A percentile compares a stretch with the other conserved stretches of the same genome.
Conservation (phyloP, 2,797 vertebrate genomes). For the Acipenser ruthenus region DNA sequence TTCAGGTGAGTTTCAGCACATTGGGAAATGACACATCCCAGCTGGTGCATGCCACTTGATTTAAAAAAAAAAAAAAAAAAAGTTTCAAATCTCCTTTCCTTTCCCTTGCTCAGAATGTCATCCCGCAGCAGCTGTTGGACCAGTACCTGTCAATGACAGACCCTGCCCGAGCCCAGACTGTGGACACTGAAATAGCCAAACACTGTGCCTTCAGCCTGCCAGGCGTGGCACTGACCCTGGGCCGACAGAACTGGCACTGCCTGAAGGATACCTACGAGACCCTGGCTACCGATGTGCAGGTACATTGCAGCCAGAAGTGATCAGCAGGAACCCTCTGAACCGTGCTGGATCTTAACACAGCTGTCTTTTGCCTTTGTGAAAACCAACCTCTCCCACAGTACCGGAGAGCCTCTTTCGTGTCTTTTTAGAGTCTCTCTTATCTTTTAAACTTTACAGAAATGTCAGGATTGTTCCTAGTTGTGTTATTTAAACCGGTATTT, state of each 20-base stretch:
- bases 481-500: too few relatives aligned
- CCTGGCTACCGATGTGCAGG: constrained; percentile 58
- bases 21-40: neutral
- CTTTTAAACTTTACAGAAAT: too few relatives aligned
- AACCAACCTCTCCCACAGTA: too few relatives aligned
- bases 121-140: constrained; percentile 55
- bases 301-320: constrained; percentile 15
- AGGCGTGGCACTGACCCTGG: constrained; percentile 51
- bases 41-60: neutral
- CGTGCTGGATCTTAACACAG: too few relatives aligned
- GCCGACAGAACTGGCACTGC: constrained; percentile 62
- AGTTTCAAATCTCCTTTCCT: neutral
- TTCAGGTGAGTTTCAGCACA: constrained; percentile 61
- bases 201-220: constrained; percentile 59
- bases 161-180: constrained; percentile 53
- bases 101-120: constrained; percentile 44
- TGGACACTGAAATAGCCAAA: constrained; percentile 54
- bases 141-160: constrained; percentile 61
- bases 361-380: too few relatives aligned
- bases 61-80: constrained; percentile 18
- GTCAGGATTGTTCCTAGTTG: too few relatives aligned
- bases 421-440: too few relatives aligned
- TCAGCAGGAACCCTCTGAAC: neutral
- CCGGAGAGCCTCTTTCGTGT: too few relatives aligned
- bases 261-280: constrained; percentile 52